Conservation (phyloP, 1,140 invertebrate genomes). For the Pseudomyrmex cubaensis region DNA sequence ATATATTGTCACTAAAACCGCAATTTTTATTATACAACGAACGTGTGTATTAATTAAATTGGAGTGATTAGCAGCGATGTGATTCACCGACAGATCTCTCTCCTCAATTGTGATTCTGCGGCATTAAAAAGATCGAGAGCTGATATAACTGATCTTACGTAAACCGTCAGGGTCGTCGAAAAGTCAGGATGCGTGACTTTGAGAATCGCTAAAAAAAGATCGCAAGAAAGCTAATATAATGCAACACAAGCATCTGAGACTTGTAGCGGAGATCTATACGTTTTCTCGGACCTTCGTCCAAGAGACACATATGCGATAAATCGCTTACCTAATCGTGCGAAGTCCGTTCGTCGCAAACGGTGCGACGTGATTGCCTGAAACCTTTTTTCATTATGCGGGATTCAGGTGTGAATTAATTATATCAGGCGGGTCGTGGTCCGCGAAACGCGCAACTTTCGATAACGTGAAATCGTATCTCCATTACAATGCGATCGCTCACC, state of each 20-base stretch:
- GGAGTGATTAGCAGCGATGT: background rate
- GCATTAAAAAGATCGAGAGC: slow-evolving; percentile 1
- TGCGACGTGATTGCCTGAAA: background rate
- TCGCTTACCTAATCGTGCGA: slow-evolving; percentile 59
- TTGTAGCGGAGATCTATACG: no score
- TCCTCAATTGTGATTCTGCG: background rate
- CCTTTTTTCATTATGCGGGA: slow-evolving; percentile 24
- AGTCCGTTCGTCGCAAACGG: slow-evolving; percentile 38
- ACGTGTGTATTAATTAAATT: background rate
- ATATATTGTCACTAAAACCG: background rate
- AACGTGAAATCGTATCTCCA: slow-evolving; percentile 2
- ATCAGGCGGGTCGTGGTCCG: background rate
- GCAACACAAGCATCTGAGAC: slow-evolving; percentile 24
- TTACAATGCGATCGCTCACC: background rate
- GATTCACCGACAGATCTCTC: slow-evolving; percentile 3
- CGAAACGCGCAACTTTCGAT: background rate
- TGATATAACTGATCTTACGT: slow-evolving; percentile 53
- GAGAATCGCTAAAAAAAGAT: slow-evolving; percentile 16
- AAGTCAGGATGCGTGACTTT: slow-evolving; percentile 18
- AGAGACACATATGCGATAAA: slow-evolving; percentile 35
- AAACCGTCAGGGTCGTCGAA: slow-evolving; percentile 57
- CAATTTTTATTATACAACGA: background rate
- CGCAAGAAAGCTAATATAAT: slow-evolving; percentile 50
- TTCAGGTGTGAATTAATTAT: slow-evolving; percentile 47
- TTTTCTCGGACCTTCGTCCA: slow-evolving; percentile 20